A percentile compares a stretch with the other conserved stretches of the same genome.
Evolutionary conservation across 2,113 vertebrate genomes (phyloP).

Genomic region (Epinephelus cyanopodus): DNA sequence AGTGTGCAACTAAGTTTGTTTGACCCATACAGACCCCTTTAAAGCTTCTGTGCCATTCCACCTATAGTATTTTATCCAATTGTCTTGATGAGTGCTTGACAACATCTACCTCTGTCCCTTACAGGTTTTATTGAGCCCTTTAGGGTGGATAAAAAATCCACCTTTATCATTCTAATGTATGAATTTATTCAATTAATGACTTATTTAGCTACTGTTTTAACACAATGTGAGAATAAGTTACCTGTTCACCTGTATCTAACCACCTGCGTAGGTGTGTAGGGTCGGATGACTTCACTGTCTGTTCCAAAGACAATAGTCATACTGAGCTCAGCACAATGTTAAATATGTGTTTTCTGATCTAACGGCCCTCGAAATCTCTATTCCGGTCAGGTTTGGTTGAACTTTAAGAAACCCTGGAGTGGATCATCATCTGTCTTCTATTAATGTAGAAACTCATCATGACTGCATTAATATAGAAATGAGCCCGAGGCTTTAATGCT

Average conservation of each 20-base stretch:
- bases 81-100: no score
- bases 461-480: constrained; percentile 52
- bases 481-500: constrained; percentile 49
- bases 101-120: not conserved
- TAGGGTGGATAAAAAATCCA: not conserved
- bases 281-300: not conserved
- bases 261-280: no score
- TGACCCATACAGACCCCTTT: not conserved
- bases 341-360: constrained; percentile 1
- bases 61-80: not conserved
- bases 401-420: constrained; percentile 41
- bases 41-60: not conserved
- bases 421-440: constrained; percentile 34
- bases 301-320: not conserved
- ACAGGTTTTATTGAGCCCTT: not conserved
- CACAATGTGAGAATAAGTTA: not conserved
- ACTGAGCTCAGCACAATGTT: not conserved
- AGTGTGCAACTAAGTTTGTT: not conserved
- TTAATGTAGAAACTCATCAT: constrained; percentile 56
- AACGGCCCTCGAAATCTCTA: constrained; percentile 30
- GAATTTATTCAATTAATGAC: not conserved
- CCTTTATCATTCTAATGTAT: not conserved
- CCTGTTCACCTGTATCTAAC: no score
- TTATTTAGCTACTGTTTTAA: not conserved
- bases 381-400: constrained; percentile 48